phyloP scores from a whole-genome alignment of 2,888 invertebrate species.

The Yponomeuta malinellus region DNA sequence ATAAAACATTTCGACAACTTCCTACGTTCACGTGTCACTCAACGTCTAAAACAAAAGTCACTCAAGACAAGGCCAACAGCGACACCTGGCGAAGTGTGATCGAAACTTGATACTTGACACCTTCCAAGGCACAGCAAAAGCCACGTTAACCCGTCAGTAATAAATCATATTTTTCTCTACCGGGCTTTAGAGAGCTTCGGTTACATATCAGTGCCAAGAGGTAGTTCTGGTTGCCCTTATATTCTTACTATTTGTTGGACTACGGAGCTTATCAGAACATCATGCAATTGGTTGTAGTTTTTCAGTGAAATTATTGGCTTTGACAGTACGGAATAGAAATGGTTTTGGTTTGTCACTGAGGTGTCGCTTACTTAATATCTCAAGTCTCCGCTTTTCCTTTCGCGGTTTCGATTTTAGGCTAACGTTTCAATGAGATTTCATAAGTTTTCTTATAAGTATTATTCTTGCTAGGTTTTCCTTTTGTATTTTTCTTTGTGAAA shows the following conservation, averaged over 20 bases:
- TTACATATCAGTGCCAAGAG: not conserved
- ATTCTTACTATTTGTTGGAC: not conserved
- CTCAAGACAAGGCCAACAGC: slow-evolving; percentile 65
- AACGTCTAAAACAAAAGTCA: slow-evolving; percentile 64
- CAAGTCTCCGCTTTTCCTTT: slow-evolving; percentile 58
- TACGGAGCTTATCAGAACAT: not conserved
- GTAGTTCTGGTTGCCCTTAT: not conserved
- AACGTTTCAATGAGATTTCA: not conserved
- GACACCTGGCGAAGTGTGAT: slow-evolving; percentile 73
- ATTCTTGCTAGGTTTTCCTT: not conserved
- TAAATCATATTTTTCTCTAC: slow-evolving; percentile 31
- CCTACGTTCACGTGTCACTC: not conserved
- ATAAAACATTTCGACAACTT: not conserved
- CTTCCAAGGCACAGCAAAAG: slow-evolving; percentile 26
- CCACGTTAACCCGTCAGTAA: slow-evolving; percentile 26
- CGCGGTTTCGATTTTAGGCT: slow-evolving; percentile 58
- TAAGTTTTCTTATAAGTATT: not conserved
- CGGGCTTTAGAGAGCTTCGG: slow-evolving; percentile 13
- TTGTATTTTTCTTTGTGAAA: too few relatives aligned
- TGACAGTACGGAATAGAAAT: not conserved
- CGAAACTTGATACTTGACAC: slow-evolving; percentile 58
- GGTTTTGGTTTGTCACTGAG: not conserved
- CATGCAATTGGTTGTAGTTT: not conserved
- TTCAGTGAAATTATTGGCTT: not conserved
- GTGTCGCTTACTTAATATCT: slow-evolving; percentile 52